Conservation (phyloP, 2,797 vertebrate species). For the Pelodytes ibericus region DNA sequence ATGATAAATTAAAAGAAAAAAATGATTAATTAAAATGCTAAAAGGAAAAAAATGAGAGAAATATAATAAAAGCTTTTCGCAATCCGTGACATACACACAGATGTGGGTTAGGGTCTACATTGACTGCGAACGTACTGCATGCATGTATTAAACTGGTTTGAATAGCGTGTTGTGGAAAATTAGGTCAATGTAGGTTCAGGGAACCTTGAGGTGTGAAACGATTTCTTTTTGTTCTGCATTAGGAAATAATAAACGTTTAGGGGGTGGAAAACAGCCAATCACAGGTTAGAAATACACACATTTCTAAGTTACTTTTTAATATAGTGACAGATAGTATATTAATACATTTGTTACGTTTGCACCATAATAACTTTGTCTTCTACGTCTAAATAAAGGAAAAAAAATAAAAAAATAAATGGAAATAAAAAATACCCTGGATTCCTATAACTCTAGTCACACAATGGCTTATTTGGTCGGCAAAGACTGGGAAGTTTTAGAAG, state of each 20-base stretch:
- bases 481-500: not conserved
- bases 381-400: too few relatives aligned
- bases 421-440: not conserved
- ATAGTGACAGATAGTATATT: too few relatives aligned
- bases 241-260: not conserved
- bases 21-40: too few relatives aligned
- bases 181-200: conserved; percentile 26
- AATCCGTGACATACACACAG: too few relatives aligned
- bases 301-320: not conserved
- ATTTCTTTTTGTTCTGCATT: not conserved
- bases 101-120: too few relatives aligned
- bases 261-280: not conserved
- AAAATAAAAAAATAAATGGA: too few relatives aligned
- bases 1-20: too few relatives aligned
- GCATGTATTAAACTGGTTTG: not conserved
- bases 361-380: too few relatives aligned
- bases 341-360: too few relatives aligned
- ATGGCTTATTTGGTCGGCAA: not conserved
- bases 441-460: not conserved
- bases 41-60: too few relatives aligned
- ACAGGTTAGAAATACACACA: not conserved
- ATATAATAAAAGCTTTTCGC: too few relatives aligned
- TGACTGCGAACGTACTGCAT: not conserved
- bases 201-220: too few relatives aligned
- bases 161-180: conserved; percentile 7